Evolutionary conservation across 2,113 vertebrate species (phyloP).

Genomic region (Siniperca chuatsi): DNA sequence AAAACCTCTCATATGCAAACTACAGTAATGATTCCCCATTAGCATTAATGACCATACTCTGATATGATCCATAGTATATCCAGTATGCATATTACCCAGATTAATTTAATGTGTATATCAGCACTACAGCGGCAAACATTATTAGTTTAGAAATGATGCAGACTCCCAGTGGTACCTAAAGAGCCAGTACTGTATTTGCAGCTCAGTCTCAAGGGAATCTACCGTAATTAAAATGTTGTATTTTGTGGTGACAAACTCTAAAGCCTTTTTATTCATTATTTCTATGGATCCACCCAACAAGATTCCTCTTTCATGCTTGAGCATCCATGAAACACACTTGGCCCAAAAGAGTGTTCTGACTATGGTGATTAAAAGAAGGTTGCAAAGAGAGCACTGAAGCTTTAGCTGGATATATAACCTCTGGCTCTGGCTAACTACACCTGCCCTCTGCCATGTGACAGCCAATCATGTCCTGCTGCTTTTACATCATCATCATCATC

Average conservation of each 20-base stretch:
- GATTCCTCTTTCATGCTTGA: slow-evolving; percentile 81
- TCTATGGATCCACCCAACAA: slow-evolving; percentile 81
- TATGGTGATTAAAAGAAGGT: slow-evolving; percentile 63
- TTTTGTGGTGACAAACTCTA: slow-evolving; percentile 66
- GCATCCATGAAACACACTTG: slow-evolving; percentile 78
- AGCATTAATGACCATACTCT: slow-evolving; percentile 62
- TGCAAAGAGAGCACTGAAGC: slow-evolving; percentile 17
- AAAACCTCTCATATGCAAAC: slow-evolving; percentile 56
- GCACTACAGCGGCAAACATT: slow-evolving; percentile 60
- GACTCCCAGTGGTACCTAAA: slow-evolving; percentile 47
- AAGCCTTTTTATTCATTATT: slow-evolving; percentile 78
- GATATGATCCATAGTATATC: slow-evolving; percentile 68
- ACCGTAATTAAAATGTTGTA: slow-evolving; percentile 76
- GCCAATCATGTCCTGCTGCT: slow-evolving; percentile 6
- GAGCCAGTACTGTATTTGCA: slow-evolving; percentile 60
- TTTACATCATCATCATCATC: background rate
- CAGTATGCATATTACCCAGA: slow-evolving; percentile 61
- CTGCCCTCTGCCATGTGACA: background rate
- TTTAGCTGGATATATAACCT: slow-evolving; percentile 3
- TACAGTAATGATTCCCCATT: slow-evolving; percentile 61
- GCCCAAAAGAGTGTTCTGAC: slow-evolving; percentile 58
- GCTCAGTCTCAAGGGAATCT: slow-evolving; percentile 51
- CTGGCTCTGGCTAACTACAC: slow-evolving; percentile 5
- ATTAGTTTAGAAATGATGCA: slow-evolving; percentile 69
- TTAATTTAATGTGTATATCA: slow-evolving; percentile 68